These are phyloP conservation scores for Drosophila melanica DNA, from an alignment of 1,140 invertebrate genomes.

Conservation along the genomic window DNA sequence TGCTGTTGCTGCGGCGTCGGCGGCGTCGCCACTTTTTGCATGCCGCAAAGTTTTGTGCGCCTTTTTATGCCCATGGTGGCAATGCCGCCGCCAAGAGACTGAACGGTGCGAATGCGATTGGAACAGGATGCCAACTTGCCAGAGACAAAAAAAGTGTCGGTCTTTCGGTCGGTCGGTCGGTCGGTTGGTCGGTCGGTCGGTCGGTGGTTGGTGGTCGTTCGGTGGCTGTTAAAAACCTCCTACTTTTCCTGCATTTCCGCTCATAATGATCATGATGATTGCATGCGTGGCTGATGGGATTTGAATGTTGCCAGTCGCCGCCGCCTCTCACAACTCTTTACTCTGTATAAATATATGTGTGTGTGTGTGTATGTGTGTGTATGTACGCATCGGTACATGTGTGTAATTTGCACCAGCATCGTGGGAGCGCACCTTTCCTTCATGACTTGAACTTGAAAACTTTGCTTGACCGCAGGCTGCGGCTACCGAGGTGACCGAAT, in stretches of 20 bases:
- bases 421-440: slow-evolving; percentile 76
- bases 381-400: slow-evolving; percentile 10
- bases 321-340: slow-evolving; percentile 33
- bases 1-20: slow-evolving; percentile 62
- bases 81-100: slow-evolving; percentile 60
- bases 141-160: slow-evolving; percentile 49
- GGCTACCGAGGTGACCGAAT: slow-evolving; percentile 28
- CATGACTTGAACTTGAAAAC: slow-evolving; percentile 37
- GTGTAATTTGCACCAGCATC: slow-evolving; percentile 76
- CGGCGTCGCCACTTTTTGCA: slow-evolving; percentile 79
- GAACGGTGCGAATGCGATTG: slow-evolving; percentile 60
- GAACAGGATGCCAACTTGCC: slow-evolving; percentile 50
- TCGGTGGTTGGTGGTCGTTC: slow-evolving; percentile 63
- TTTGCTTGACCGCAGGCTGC: slow-evolving; percentile 45
- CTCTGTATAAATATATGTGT: not conserved
- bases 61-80: slow-evolving; percentile 68
- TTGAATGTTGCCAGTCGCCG: slow-evolving; percentile 65
- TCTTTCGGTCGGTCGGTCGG: slow-evolving; percentile 5
- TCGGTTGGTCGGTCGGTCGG: slow-evolving; percentile 11
- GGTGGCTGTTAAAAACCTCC: slow-evolving; percentile 81
- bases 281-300: slow-evolving; percentile 81
- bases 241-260: slow-evolving; percentile 82
- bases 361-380: not conserved
- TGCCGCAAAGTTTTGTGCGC: slow-evolving; percentile 70
- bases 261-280: slow-evolving; percentile 83